Evolutionary conservation across 1,140 invertebrate species (phyloP).

Genomic region (Plectrocnemia conspersa): DNA sequence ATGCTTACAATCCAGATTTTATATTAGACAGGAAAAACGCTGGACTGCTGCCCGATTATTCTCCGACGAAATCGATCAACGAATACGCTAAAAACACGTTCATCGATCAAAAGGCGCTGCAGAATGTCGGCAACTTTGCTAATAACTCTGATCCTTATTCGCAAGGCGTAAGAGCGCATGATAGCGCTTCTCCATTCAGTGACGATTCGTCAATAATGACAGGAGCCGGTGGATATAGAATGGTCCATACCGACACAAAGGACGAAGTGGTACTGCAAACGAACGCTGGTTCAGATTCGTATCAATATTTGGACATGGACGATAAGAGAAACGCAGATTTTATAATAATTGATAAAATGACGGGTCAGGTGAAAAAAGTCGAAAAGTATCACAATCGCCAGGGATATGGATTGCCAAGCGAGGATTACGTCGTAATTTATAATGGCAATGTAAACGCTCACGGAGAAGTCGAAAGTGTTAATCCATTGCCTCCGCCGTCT

Average conservation of each 20-base stretch:
- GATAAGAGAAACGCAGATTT: not conserved
- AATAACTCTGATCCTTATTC: conserved; percentile 33
- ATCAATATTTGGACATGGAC: conserved; percentile 16
- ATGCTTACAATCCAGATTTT: conserved; percentile 30
- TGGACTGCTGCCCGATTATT: conserved; percentile 27
- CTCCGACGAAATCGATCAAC: conserved; percentile 29
- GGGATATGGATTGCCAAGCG: not conserved
- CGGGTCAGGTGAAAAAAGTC: not conserved
- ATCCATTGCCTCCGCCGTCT: conserved; percentile 21
- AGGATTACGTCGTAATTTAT: conserved; percentile 6
- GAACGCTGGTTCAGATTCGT: not conserved
- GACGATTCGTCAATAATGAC: conserved; percentile 29
- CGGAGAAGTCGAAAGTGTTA: not conserved
- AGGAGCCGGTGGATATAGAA: conserved; percentile 17
- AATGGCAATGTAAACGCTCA: conserved; percentile 2
- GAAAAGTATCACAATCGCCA: not conserved
- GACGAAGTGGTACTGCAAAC: not conserved
- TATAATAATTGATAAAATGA: conserved; percentile 5
- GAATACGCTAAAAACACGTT: conserved; percentile 26
- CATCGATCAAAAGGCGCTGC: conserved; percentile 1
- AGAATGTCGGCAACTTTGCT: conserved; percentile 21
- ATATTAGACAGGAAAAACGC: conserved; percentile 24
- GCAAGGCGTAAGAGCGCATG: conserved; percentile 19
- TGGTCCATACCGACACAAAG: conserved; percentile 17
- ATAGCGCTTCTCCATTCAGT: conserved; percentile 25